phyloP scores from a whole-genome alignment of 2,888 invertebrate species.

The Volucella zonaria region DNA sequence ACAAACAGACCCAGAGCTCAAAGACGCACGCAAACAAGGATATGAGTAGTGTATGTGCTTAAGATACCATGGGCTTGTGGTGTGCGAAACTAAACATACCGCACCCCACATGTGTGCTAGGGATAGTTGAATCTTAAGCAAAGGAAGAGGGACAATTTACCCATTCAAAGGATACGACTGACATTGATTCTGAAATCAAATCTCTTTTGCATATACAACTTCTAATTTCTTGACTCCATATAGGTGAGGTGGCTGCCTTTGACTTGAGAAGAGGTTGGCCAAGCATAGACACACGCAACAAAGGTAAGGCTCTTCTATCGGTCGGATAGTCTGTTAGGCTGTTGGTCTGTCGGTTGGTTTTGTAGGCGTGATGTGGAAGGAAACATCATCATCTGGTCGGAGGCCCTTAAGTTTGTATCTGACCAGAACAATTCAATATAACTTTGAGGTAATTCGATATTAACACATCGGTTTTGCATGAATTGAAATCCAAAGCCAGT shows the following conservation, averaged over 20 bases:
- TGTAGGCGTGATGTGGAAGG: constrained; percentile 51
- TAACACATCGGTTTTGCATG: constrained; percentile 68
- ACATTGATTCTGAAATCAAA: constrained; percentile 65
- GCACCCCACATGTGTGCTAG: constrained; percentile 19
- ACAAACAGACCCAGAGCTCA: constrained; percentile 25
- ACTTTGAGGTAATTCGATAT: constrained; percentile 71
- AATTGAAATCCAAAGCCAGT: constrained; percentile 60
- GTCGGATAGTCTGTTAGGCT: background rate
- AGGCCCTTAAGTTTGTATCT: constrained; percentile 63
- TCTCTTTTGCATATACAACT: constrained; percentile 72
- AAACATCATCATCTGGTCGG: constrained; percentile 54
- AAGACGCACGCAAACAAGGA: background rate
- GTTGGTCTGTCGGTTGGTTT: constrained; percentile 36
- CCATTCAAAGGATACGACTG: constrained; percentile 40
- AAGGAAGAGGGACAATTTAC: constrained; percentile 45
- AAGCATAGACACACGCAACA: constrained; percentile 14
- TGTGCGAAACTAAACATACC: background rate
- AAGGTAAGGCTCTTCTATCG: background rate
- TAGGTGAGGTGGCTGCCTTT: constrained; percentile 19
- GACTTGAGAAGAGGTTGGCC: constrained; percentile 25
- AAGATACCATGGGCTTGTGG: background rate
- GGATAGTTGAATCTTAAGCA: constrained; percentile 30
- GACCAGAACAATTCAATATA: constrained; percentile 72
- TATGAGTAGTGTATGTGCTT: background rate
- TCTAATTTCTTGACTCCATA: constrained; percentile 68